Evolutionary conservation across 2,888 invertebrate genomes (phyloP), one percentile per base, ranked within the genome.

Genomic region (Monopis laevigella): DNA sequence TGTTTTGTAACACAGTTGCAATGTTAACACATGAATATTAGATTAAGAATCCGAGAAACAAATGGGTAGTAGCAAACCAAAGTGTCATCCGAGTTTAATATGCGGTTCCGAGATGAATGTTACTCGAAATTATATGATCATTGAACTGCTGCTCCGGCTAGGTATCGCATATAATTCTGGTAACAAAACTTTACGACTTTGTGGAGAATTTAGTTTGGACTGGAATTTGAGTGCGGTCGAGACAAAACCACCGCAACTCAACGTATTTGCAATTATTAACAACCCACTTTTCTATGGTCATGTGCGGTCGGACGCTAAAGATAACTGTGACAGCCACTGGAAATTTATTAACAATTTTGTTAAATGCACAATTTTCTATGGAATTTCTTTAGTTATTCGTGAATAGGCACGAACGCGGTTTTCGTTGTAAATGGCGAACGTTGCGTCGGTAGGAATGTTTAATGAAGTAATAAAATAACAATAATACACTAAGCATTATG

Each of bases 171-270:
- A 29, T 29, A 29, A 29, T 14, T 14, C 16, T 32, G 17, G 17
- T 32, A 17, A 32, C 17, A 10, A 3, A 32, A 17, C 11, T 36
- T 36, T 36, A 36, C 36, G 36, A 36, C 21, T 19, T 11, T n/a
- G 36, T 36, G 10, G 21, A 11, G 21, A 19, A 36, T 18, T 36
- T 21, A 16, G 34, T 5, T 7, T 16, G 36, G 21, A 19, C 11
- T 60, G 62, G 67, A 65, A 67, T 69, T 65, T 53, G 60, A 61
- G 53, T 65, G 68, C 58, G 67, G 65, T 59, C 24, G 51, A 53
- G n/a, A n/a, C n/a, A n/a, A 56, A 60, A 59, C 62, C 62, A 65
- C 73, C 72, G 61, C 72, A 67, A 57, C 54, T 67, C 66, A 67
- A n/a, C 65, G 64, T 19, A 59, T 56, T 62, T 54, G 61, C 65